These are phyloP conservation scores for Hemichromis elongatus DNA, from an alignment of 2,113 vertebrate species.

Conservation along the genomic window DNA sequence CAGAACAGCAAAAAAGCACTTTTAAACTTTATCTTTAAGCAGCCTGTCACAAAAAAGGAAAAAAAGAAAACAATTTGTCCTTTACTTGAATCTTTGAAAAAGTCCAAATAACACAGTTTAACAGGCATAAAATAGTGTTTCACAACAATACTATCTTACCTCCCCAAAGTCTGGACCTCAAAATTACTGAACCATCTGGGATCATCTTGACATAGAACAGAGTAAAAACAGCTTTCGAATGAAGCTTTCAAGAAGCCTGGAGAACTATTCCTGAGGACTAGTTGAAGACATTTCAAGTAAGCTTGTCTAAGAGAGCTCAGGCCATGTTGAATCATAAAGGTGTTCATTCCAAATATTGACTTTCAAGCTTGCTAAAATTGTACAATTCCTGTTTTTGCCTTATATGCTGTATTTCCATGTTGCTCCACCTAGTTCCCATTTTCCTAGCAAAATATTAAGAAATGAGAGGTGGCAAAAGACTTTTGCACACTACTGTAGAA, in stretches of 20 bases:
- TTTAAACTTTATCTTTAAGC: too few relatives aligned
- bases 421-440: background rate
- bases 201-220: background rate
- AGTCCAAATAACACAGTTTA: background rate
- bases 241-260: background rate
- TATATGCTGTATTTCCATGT: background rate
- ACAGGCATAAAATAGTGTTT: background rate
- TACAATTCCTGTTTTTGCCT: background rate
- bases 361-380: background rate
- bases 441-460: background rate
- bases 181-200: background rate
- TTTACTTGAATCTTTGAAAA: background rate
- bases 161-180: background rate
- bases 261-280: background rate
- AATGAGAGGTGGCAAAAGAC: fast-evolving
- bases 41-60: background rate
- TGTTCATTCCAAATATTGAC: background rate
- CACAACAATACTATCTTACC: background rate
- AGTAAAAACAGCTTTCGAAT: background rate
- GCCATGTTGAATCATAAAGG: background rate
- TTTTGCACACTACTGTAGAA: fast-evolving
- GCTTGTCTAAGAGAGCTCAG: background rate
- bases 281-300: background rate
- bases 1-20: too few relatives aligned
- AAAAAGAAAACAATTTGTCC: background rate